Evolutionary conservation across 2,888 invertebrate species (phyloP).

Genomic region (Synanthedon andrenaeformis): DNA sequence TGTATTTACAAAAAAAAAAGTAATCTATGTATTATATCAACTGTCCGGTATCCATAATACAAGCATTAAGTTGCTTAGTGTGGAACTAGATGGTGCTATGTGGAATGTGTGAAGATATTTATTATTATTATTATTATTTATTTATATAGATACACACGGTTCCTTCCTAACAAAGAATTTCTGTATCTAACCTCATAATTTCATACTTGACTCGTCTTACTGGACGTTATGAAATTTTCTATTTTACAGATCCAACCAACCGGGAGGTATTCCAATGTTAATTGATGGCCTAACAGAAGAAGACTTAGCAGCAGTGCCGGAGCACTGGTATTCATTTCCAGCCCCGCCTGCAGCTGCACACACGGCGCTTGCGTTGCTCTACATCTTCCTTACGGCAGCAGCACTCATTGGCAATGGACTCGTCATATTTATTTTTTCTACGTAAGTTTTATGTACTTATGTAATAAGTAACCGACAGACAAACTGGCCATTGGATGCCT

Average conservation of each 20-base stretch:
- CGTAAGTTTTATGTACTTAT: constrained; percentile 64
- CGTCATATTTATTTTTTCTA: constrained; percentile 85
- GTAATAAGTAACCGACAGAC: not conserved
- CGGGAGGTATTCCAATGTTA: constrained; percentile 56
- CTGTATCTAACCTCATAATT: no score
- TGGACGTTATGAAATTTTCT: no score
- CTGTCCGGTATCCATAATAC: no score
- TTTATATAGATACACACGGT: no score
- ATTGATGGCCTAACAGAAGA: constrained; percentile 84
- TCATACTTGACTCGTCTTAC: no score
- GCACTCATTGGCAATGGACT: constrained; percentile 85
- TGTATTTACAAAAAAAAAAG: no score
- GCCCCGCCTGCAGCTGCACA: constrained; percentile 87
- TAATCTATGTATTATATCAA: no score
- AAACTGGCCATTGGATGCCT: not conserved
- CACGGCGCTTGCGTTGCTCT: constrained; percentile 82
- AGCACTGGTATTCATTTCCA: constrained; percentile 83
- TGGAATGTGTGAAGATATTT: no score
- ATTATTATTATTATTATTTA: no score
- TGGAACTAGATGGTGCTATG: no score
- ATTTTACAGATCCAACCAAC: constrained; percentile 20
- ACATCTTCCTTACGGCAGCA: constrained; percentile 79
- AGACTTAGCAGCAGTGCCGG: constrained; percentile 80
- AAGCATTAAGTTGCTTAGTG: no score
- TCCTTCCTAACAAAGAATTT: no score